Percentiles rank a stretch among this genome's conserved stretches.
phyloP scores from a whole-genome alignment of 2,888 invertebrate genomes.

The Melanotus villosus region DNA sequence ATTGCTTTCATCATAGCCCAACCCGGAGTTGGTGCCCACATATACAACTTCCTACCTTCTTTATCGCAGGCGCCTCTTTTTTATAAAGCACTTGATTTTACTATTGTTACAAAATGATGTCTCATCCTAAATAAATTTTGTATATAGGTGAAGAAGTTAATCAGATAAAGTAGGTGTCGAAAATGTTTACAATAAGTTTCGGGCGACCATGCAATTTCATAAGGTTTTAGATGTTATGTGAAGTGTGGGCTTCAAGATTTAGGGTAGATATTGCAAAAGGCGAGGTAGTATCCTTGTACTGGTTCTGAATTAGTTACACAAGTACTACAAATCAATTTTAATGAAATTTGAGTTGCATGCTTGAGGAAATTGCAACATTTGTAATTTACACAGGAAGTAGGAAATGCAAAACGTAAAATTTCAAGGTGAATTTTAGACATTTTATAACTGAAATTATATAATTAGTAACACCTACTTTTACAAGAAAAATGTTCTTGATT shows the following conservation, averaged over 20 bases:
- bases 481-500: neutral
- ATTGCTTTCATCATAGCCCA: constrained; percentile 21
- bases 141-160: neutral
- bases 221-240: too few relatives aligned
- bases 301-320: neutral
- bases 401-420: neutral
- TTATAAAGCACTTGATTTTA: neutral
- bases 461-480: too few relatives aligned
- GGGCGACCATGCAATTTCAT: too few relatives aligned
- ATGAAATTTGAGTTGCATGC: neutral
- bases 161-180: neutral
- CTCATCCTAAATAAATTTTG: neutral
- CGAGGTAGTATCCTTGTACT: constrained; percentile 12
- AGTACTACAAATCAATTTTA: neutral
- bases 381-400: neutral
- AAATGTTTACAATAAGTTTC: neutral
- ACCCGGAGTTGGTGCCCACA: constrained; percentile 11
- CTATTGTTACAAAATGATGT: constrained; percentile 6
- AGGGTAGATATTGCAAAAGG: constrained; percentile 9
- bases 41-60: constrained; percentile 18
- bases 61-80: constrained; percentile 9
- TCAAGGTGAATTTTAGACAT: neutral
- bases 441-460: too few relatives aligned
- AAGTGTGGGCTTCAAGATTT: constrained; percentile 7
- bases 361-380: too few relatives aligned